These are phyloP conservation scores for Chymomyza procnemis DNA, from an alignment of 2,888 invertebrate species.

Conservation along the genomic window DNA sequence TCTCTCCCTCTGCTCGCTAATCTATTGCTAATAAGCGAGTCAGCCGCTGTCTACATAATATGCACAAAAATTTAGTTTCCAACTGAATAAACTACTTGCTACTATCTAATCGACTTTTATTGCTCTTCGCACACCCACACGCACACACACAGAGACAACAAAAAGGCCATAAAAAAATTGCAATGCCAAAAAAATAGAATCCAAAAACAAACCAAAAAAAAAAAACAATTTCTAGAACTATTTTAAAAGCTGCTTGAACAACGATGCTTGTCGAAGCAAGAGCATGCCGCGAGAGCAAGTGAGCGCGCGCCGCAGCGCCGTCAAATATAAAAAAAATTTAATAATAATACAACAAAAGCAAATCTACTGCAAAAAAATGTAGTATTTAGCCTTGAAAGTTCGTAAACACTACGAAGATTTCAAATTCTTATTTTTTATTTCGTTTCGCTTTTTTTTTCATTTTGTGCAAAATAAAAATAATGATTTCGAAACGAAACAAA, in stretches of 20 bases:
- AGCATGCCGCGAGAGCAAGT: slow-evolving; percentile 7
- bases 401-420: slow-evolving; percentile 64
- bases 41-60: background rate
- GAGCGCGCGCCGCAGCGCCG: slow-evolving; percentile 38
- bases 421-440: slow-evolving; percentile 43
- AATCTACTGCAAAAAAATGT: slow-evolving; percentile 47
- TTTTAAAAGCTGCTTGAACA: slow-evolving; percentile 40
- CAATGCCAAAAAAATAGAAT: background rate
- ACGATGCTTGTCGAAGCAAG: background rate
- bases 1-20: background rate
- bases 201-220: slow-evolving; percentile 16
- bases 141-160: slow-evolving; percentile 2
- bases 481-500: slow-evolving; percentile 1
- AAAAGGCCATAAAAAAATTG: background rate
- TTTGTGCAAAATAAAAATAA: slow-evolving; percentile 13
- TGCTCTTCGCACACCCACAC: too few relatives aligned
- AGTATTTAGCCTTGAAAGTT: slow-evolving; percentile 74
- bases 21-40: background rate
- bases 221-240: slow-evolving; percentile 65
- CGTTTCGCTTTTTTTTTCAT: slow-evolving; percentile 6
- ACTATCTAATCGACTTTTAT: slow-evolving; percentile 57
- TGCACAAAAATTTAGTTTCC: slow-evolving; percentile 37
- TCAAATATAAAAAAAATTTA: slow-evolving; percentile 69
- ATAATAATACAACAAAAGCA: slow-evolving; percentile 56
- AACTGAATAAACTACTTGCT: slow-evolving; percentile 62